A percentile compares a stretch with the other conserved stretches of the same genome.
Evolutionary conservation across 1,140 invertebrate genomes (phyloP).

Genomic region (Meloidogyne hapla): DNA sequence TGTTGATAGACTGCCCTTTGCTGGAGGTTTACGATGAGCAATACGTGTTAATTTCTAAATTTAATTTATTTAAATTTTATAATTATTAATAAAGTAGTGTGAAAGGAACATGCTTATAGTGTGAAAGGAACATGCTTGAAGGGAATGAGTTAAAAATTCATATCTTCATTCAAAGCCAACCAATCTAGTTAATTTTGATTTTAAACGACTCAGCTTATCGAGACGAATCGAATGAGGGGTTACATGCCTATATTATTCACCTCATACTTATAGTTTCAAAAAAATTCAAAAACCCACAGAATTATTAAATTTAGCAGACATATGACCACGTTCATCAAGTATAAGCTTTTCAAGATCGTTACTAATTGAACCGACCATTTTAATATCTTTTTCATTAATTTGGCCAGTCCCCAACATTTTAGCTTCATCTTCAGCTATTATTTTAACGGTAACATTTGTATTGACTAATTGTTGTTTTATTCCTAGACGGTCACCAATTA

Average conservation of each 20-base stretch:
- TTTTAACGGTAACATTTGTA: constrained; percentile 62
- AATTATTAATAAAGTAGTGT: background rate
- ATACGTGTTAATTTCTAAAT: constrained; percentile 60
- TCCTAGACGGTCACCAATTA: constrained; percentile 62
- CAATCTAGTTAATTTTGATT: too few relatives aligned
- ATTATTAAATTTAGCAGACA: constrained; percentile 63
- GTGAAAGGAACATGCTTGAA: background rate
- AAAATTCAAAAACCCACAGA: constrained; percentile 42
- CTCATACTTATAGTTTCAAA: background rate
- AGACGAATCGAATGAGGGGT: too few relatives aligned
- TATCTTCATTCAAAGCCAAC: too few relatives aligned
- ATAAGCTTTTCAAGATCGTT: constrained; percentile 63
- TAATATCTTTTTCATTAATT: constrained; percentile 57
- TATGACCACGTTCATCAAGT: constrained; percentile 61
- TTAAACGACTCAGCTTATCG: too few relatives aligned
- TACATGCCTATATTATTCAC: too few relatives aligned
- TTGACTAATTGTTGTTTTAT: constrained; percentile 63
- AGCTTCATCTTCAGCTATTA: constrained; percentile 63
- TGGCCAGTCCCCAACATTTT: constrained; percentile 47
- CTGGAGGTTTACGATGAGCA: constrained; percentile 62
- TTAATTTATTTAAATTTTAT: background rate
- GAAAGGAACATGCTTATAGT: background rate
- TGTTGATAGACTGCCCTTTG: constrained; percentile 52
- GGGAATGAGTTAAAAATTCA: too few relatives aligned
- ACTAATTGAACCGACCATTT: constrained; percentile 61